Percentiles rank a stretch among this genome's conserved stretches.
phyloP scores from a whole-genome alignment of 2,113 vertebrate genomes.

The Embiotoca jacksoni region DNA sequence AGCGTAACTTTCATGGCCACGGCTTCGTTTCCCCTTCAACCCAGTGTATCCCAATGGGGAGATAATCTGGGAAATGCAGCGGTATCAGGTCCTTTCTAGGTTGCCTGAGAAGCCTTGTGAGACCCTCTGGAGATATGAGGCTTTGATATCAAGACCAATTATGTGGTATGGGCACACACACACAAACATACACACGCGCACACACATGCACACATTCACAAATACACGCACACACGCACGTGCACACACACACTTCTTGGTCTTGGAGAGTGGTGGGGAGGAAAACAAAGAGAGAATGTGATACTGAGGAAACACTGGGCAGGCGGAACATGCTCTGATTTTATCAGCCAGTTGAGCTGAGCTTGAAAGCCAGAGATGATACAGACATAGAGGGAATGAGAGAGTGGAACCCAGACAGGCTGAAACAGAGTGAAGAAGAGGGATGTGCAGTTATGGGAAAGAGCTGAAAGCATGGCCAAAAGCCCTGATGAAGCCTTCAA shows the following conservation, averaged over 20 bases:
- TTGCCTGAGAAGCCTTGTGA: slow-evolving; percentile 81
- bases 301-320: slow-evolving; percentile 77
- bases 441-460: slow-evolving; percentile 13
- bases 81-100: slow-evolving; percentile 79
- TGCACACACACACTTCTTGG: slow-evolving; percentile 33
- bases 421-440: slow-evolving; percentile 55
- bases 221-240: slow-evolving; percentile 23
- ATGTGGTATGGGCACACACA: slow-evolving; percentile 66
- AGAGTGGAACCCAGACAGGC: slow-evolving; percentile 59
- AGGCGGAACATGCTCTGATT: slow-evolving; percentile 78
- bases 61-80: slow-evolving; percentile 79
- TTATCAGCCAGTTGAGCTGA: slow-evolving; percentile 71
- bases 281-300: slow-evolving; percentile 78
- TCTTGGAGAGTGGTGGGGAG: slow-evolving; percentile 65
- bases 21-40: slow-evolving; percentile 75
- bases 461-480: slow-evolving; percentile 29
- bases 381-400: slow-evolving; percentile 65
- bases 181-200: slow-evolving; percentile 21
- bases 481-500: not conserved
- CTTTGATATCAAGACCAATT: slow-evolving; percentile 85
- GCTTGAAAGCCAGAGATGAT: slow-evolving; percentile 69
- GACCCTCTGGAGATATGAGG: slow-evolving; percentile 81
- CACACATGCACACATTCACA: slow-evolving; percentile 1
- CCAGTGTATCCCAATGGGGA: slow-evolving; percentile 74
- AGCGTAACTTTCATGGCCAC: slow-evolving; percentile 73